Conservation (phyloP, 2,113 vertebrate species). For the Nerophis lumbriciformis region DNA sequence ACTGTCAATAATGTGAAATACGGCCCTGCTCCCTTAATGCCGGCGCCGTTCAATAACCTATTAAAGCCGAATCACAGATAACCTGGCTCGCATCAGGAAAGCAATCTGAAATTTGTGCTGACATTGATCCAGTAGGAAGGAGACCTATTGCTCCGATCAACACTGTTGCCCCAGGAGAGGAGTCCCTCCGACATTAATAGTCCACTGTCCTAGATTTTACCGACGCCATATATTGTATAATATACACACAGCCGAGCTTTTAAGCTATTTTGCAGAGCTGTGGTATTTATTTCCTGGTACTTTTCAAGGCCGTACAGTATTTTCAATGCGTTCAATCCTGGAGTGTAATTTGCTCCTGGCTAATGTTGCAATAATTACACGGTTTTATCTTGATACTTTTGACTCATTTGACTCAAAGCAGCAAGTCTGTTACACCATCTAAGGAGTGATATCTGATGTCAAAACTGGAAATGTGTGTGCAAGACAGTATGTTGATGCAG, state of each 20-base stretch:
- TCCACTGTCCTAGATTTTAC: constrained; percentile 59
- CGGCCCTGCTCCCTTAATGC: constrained; percentile 74
- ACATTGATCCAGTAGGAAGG: constrained; percentile 78
- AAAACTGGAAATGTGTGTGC: too few species aligned
- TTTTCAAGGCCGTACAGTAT: not conserved
- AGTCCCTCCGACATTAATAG: constrained; percentile 62
- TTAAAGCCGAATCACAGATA: constrained; percentile 82
- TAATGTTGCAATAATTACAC: not conserved
- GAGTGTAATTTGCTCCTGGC: constrained; percentile 10
- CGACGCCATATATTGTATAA: constrained; percentile 50
- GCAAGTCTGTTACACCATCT: not conserved
- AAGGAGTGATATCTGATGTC: not conserved
- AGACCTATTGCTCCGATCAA: constrained; percentile 78
- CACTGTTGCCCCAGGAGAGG: constrained; percentile 67
- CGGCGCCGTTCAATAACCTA: constrained; percentile 77
- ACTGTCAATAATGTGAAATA: constrained; percentile 78
- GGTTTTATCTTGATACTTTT: not conserved
- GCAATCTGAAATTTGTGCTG: constrained; percentile 81
- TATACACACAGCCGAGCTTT: constrained; percentile 16
- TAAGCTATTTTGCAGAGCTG: constrained; percentile 12
- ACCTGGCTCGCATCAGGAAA: constrained; percentile 75
- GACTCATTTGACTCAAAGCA: not conserved
- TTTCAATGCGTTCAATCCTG: constrained; percentile 11
- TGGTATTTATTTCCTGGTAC: constrained; percentile 21
- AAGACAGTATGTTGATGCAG: too few species aligned